Evolutionary conservation across 1,140 invertebrate genomes (phyloP).

Genomic region (Pomacea maculata): DNA sequence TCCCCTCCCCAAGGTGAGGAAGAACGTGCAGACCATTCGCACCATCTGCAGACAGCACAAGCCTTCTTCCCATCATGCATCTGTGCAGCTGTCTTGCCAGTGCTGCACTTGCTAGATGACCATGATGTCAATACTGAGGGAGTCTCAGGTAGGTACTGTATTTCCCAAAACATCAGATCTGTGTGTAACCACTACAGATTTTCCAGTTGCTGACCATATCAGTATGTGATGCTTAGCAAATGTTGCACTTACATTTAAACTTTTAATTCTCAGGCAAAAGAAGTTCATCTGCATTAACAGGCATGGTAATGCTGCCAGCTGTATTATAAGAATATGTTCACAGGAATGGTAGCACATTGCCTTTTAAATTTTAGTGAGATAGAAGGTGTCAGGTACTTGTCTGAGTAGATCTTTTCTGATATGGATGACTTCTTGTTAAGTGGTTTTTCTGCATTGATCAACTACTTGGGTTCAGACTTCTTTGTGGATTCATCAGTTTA

Average conservation of each 20-base stretch:
- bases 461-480: neutral
- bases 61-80: slow-evolving; percentile 96
- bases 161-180: neutral
- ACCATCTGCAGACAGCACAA: slow-evolving; percentile 81
- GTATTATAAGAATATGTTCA: neutral
- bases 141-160: slow-evolving; percentile 66
- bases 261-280: neutral
- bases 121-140: slow-evolving; percentile 94
- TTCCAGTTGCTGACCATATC: no score
- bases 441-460: neutral
- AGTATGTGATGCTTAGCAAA: no score
- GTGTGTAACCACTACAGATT: neutral
- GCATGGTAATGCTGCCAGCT: neutral
- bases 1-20: slow-evolving; percentile 52
- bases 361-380: no score
- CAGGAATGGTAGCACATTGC: neutral
- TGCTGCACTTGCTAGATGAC: slow-evolving; percentile 95
- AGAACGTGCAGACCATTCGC: slow-evolving; percentile 68
- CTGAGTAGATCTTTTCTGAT: no score
- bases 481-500: neutral
- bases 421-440: no score
- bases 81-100: slow-evolving; percentile 93
- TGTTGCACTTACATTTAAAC: no score
- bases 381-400: no score
- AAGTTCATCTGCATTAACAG: neutral